A percentile compares a stretch with the other conserved stretches of the same genome.
Evolutionary conservation across 2,888 invertebrate genomes (phyloP).

Genomic region (Andrena hattorfiana): DNA sequence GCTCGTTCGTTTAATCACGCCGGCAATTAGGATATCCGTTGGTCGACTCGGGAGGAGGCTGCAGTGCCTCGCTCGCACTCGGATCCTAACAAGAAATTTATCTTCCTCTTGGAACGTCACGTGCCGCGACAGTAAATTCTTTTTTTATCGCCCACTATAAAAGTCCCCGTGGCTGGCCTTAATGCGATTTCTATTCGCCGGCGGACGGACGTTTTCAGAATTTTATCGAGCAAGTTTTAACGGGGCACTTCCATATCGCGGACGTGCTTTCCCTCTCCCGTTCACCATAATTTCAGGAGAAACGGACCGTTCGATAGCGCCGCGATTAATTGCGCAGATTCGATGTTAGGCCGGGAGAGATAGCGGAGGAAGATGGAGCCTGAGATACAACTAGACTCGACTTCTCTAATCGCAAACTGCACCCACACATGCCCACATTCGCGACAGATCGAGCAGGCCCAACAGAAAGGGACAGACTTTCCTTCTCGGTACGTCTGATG

Average conservation of each 20-base stretch:
- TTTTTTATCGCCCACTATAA: conserved; percentile 56
- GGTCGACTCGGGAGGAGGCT: background rate
- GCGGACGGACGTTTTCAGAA: background rate
- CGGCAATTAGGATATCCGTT: background rate
- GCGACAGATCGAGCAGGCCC: conserved; percentile 3
- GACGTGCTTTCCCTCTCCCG: background rate
- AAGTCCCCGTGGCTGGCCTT: conserved; percentile 38
- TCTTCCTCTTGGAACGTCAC: conserved; percentile 53
- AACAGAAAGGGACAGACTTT: background rate
- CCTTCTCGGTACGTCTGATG: background rate
- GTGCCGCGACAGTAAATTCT: conserved; percentile 51
- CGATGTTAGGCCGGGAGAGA: background rate
- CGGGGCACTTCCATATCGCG: background rate
- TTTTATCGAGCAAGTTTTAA: background rate
- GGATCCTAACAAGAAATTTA: conserved; percentile 54
- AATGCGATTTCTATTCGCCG: conserved; percentile 61
- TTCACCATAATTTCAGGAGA: background rate
- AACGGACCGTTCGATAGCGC: background rate
- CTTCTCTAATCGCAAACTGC: conserved; percentile 1
- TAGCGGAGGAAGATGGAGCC: background rate
- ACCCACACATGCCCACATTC: conserved; percentile 2
- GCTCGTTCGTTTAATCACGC: background rate
- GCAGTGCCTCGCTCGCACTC: background rate
- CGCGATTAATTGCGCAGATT: background rate
- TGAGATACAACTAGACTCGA: background rate